Conservation (phyloP, 2,113 vertebrate genomes). For the Pomatostomus ruficeps region DNA sequence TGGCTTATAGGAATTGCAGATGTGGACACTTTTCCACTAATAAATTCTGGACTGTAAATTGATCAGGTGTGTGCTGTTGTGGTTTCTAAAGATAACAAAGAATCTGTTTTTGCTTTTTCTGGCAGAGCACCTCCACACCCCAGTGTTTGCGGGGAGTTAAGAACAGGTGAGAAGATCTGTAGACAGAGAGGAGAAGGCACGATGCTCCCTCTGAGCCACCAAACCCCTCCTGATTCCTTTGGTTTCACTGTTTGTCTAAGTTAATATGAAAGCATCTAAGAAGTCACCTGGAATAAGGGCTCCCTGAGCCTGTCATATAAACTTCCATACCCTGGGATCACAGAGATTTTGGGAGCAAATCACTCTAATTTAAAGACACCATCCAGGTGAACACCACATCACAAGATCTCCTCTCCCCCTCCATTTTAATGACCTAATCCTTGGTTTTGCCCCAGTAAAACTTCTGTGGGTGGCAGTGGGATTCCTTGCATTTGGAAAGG, state of each 20-base stretch:
- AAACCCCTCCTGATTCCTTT: not conserved
- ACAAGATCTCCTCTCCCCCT: not conserved
- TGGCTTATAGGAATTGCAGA: not conserved
- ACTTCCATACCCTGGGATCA: not conserved
- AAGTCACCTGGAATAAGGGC: not conserved
- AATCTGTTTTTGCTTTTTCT: not conserved
- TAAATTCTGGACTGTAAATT: not conserved
- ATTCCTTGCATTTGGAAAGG: not conserved
- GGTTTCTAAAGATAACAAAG: slow-evolving; percentile 4
- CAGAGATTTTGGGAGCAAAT: not conserved
- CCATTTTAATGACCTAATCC: not conserved
- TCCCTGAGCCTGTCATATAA: not conserved
- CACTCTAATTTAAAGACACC: not conserved
- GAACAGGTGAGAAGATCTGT: not conserved
- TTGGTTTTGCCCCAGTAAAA: not conserved
- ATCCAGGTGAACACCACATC: not conserved
- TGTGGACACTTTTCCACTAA: not conserved
- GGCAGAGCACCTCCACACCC: not conserved
- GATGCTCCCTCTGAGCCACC: not conserved
- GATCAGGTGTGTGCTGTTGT: not conserved
- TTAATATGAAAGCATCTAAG: not conserved
- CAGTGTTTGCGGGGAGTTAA: not conserved
- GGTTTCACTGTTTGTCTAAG: not conserved
- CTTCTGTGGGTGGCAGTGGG: not conserved
- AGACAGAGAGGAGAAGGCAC: not conserved